Evolutionary conservation across 2,113 vertebrate species (phyloP).

Genomic region (Trichechus manatus): DNA sequence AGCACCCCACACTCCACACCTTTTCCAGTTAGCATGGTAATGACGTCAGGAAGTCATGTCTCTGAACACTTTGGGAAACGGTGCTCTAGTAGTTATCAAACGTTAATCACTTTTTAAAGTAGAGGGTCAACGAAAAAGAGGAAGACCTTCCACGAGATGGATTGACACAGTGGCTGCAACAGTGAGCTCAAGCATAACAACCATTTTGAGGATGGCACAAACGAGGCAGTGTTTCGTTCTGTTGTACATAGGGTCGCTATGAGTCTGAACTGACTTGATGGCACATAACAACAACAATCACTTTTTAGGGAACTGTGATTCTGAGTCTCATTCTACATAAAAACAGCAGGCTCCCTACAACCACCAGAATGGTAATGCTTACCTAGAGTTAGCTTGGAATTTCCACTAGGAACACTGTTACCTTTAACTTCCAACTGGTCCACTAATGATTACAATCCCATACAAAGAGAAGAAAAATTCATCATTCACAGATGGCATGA

Average conservation of each 20-base stretch:
- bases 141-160: too few species aligned
- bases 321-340: not conserved
- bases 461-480: not conserved
- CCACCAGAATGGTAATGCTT: not conserved
- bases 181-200: too few species aligned
- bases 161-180: too few species aligned
- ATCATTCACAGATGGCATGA: not conserved
- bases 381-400: not conserved
- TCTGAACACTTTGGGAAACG: not conserved
- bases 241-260: too few species aligned
- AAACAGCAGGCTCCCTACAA: not conserved
- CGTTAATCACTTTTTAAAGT: not conserved
- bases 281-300: not conserved
- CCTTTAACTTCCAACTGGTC: not conserved
- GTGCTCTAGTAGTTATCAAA: not conserved
- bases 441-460: not conserved
- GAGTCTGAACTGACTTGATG: too few species aligned
- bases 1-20: fast-evolving
- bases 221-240: too few species aligned
- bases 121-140: too few species aligned
- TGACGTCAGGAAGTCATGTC: not conserved
- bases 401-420: not conserved
- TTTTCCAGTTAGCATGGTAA: not conserved
- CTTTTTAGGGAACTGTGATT: not conserved
- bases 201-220: too few species aligned